Evolutionary conservation across 2,888 invertebrate species (phyloP), one percentile per base, ranked within the genome.

Genomic region (Ecliptopera silaceata): DNA sequence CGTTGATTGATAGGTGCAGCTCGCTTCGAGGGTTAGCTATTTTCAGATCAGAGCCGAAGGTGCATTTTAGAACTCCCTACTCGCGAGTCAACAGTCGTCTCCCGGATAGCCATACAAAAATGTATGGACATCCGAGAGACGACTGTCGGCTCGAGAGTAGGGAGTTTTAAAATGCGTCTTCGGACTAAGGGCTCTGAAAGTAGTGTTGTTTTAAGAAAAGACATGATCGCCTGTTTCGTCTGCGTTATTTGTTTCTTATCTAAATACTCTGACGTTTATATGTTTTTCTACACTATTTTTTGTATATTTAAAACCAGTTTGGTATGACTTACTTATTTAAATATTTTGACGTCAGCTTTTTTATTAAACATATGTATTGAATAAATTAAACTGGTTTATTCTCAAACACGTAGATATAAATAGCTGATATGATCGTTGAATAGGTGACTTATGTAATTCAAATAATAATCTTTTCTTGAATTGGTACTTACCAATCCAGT

Each of bases 1-100:
- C 48, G 59, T 49, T 63, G 58, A 63, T 61, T 63, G 63, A 65
- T 56, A 58, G 59, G 12, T 39, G 56, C 56, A 58, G 56, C 47
- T 50, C 36, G n/a, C 44, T 45, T 8, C 39, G 54, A 54, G 62
- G 52, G 63, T 58, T 38, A 20, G 36, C 49, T 63, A 61, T 59
- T 59, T 56, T 47, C 4, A 32, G 36, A 15, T n/a, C n/a, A n/a
- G n/a, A n/a, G n/a, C n/a, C n/a, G n/a, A n/a, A n/a, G n/a, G n/a
- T n/a, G n/a, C n/a, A n/a, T n/a, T n/a, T n/a, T n/a, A n/a, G n/a
- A n/a, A n/a, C n/a, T n/a, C n/a, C n/a, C n/a, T n/a, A n/a, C n/a
- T n/a, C n/a, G n/a, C n/a, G n/a, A n/a, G n/a, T n/a, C n/a, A n/a
- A n/a, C n/a, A n/a, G n/a, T n/a, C n/a, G n/a, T n/a, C n/a, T n/a